These are phyloP conservation scores for Onthophagus taurus DNA, from an alignment of 1,140 invertebrate species.

Conservation along the genomic window DNA sequence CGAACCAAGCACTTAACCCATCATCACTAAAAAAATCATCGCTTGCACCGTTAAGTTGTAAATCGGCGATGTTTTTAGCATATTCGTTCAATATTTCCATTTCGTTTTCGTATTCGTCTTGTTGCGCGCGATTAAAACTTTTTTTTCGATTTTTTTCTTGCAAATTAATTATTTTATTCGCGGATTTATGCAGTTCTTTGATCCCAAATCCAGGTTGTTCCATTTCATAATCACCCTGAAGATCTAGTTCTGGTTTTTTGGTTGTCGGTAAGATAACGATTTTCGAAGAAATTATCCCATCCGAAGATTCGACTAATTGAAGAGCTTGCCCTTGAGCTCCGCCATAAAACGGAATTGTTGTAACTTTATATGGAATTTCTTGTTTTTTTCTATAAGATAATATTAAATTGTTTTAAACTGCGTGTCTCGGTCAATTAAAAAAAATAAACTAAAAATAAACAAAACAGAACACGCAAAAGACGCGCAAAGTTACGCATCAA, in stretches of 20 bases:
- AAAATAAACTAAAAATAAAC: too few species aligned
- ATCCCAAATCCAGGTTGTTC: slow-evolving; percentile 33
- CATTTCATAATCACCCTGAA: slow-evolving; percentile 22
- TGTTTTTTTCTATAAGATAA: too few species aligned
- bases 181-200: slow-evolving; percentile 24
- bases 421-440: too few species aligned
- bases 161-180: slow-evolving; percentile 35
- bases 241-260: slow-evolving; percentile 13
- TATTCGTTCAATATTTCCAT: slow-evolving; percentile 40
- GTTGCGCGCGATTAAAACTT: too few species aligned
- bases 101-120: slow-evolving; percentile 26
- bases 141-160: too few species aligned
- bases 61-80: slow-evolving; percentile 39
- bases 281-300: slow-evolving; percentile 43
- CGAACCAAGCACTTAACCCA: slow-evolving; percentile 40
- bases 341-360: slow-evolving; percentile 49
- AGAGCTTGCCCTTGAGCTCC: slow-evolving; percentile 54
- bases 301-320: slow-evolving; percentile 45
- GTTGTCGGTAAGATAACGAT: slow-evolving; percentile 30
- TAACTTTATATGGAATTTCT: slow-evolving; percentile 22
- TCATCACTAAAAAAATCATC: slow-evolving; percentile 38
- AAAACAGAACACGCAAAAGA: too few species aligned
- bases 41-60: slow-evolving; percentile 41
- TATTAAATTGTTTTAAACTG: too few species aligned
- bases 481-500: too few species aligned